phyloP scores from a whole-genome alignment of 2,797 vertebrate species.

The Atherinosoma microstoma region DNA sequence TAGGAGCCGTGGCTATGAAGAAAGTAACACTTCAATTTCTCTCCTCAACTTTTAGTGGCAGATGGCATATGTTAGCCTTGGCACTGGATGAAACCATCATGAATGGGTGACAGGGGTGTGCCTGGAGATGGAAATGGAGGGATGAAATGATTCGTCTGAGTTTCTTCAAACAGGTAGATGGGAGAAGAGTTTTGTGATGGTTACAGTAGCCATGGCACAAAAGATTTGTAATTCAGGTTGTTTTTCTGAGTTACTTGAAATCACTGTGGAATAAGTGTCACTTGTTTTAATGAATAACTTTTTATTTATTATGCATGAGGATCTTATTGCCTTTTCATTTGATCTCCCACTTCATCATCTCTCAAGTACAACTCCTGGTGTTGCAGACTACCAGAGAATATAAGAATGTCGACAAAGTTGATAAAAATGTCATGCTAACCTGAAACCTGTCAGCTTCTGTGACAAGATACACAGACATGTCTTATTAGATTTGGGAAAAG shows the following conservation, averaged over 20 bases:
- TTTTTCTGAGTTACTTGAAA: slow-evolving; percentile 10
- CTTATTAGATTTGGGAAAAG: slow-evolving; percentile 22
- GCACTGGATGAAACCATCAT: slow-evolving; percentile 61
- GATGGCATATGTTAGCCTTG: slow-evolving; percentile 72
- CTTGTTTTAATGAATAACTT: slow-evolving; percentile 15
- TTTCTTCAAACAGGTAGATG: slow-evolving; percentile 30
- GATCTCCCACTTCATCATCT: slow-evolving; percentile 16
- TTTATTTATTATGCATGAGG: slow-evolving; percentile 17
- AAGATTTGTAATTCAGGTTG: slow-evolving; percentile 32
- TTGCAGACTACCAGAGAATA: slow-evolving; percentile 16
- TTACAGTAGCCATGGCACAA: slow-evolving; percentile 31
- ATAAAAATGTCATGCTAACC: slow-evolving; percentile 58
- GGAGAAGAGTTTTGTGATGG: slow-evolving; percentile 22
- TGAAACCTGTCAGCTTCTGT: slow-evolving; percentile 28
- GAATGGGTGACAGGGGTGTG: slow-evolving; percentile 50
- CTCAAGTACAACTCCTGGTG: slow-evolving; percentile 31
- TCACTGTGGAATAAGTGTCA: slow-evolving; percentile 2
- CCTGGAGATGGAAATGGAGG: slow-evolving; percentile 38
- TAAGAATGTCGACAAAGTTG: slow-evolving; percentile 31
- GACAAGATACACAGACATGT: slow-evolving; percentile 20
- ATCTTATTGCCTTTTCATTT: slow-evolving; percentile 16
- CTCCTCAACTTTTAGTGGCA: slow-evolving; percentile 75
- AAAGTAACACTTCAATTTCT: slow-evolving; percentile 78
- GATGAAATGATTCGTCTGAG: slow-evolving; percentile 48
- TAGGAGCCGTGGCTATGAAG: slow-evolving; percentile 60